A percentile compares a stretch with the other conserved stretches of the same genome.
Evolutionary conservation across 2,113 vertebrate genomes (phyloP).

Genomic region (Sphaerodactylus townsendi): DNA sequence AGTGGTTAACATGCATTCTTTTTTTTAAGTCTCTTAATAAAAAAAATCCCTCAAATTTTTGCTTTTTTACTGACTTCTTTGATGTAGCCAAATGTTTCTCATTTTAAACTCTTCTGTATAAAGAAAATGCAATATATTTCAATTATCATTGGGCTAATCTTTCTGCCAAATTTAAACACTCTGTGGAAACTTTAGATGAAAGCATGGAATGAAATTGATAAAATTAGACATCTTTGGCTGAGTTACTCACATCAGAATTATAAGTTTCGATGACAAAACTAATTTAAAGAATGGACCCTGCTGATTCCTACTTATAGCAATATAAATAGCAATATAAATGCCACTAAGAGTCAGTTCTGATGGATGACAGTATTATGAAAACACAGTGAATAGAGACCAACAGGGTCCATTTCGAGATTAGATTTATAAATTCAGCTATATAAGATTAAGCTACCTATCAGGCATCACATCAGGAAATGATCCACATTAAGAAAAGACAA

Average conservation of each 20-base stretch:
- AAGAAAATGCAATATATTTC: slow-evolving; percentile 55
- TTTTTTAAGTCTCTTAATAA: slow-evolving; percentile 23
- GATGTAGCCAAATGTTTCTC: slow-evolving; percentile 35
- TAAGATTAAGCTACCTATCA: slow-evolving; percentile 34
- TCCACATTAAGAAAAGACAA: not conserved
- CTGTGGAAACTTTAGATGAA: slow-evolving; percentile 38
- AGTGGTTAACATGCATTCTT: slow-evolving; percentile 26
- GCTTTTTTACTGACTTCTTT: slow-evolving; percentile 46
- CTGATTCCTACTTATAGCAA: slow-evolving; percentile 1
- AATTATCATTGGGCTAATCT: slow-evolving; percentile 40
- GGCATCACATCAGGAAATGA: slow-evolving; percentile 25
- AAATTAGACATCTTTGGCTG: slow-evolving; percentile 45
- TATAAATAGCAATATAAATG: slow-evolving; percentile 39
- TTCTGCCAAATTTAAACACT: slow-evolving; percentile 43
- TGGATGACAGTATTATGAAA: slow-evolving; percentile 46
- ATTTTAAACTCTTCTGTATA: slow-evolving; percentile 46
- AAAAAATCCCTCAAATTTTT: slow-evolving; percentile 23
- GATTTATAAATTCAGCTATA: slow-evolving; percentile 53
- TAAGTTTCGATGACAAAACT: slow-evolving; percentile 48
- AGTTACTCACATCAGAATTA: slow-evolving; percentile 39
- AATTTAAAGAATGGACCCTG: slow-evolving; percentile 49
- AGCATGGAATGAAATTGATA: slow-evolving; percentile 43
- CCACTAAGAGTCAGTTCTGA: slow-evolving; percentile 33
- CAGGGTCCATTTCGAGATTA: slow-evolving; percentile 52
- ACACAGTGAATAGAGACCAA: slow-evolving; percentile 41